Base-by-base conservation (phyloP, 2,888 invertebrate genomes). In the Spodoptera littoralis region DNA sequence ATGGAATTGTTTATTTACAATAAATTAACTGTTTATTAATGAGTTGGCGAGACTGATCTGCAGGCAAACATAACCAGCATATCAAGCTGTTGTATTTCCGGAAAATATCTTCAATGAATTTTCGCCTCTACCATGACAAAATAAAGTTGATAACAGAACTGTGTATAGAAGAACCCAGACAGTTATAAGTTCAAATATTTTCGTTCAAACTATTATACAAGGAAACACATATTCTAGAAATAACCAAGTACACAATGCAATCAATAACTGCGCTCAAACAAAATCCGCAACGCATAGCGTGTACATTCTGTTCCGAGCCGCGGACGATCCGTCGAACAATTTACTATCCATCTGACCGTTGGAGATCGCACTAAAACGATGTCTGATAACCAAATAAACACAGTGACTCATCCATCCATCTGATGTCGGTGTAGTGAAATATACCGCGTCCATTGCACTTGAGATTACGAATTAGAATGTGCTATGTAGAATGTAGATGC, bases 331-430 rank as follows among this genome's bases (percentile, higher is more conserved):
- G 46, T 11, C 47, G 54, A 76, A 79, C 78, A 76, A 78, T 82
- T 79, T 81, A 82, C 83, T 84, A 83, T 82, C 82, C 80, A 85
- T 83, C 89, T 77, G 73, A 81, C 83, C 78, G 79, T 82, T 73
- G 73, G 75, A 79, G 79, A 81, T 82, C 79, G 81, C 73, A 81
- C 78, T 85, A 81, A 86, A 85, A 81, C 78, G 76, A 84, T 85
- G 76, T 63, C 77, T 84, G 87, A 90, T 89, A 90, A 89, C 83
- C 85, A 82, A 87, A 90, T 89, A 90, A 90, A 91, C 90, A 90
- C 69, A 70, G 77, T 93, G 92, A 92, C 74, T 93, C 92, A 92
- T 86, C 68, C 65, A 75, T 79, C 67, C 52, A 66, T 69, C 52
- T 70, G 68, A 78, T 77, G 77, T 77, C 77, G 77, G 72, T 80